phyloP scores from a whole-genome alignment of 2,113 vertebrate species.

The Donacobius atricapilla region DNA sequence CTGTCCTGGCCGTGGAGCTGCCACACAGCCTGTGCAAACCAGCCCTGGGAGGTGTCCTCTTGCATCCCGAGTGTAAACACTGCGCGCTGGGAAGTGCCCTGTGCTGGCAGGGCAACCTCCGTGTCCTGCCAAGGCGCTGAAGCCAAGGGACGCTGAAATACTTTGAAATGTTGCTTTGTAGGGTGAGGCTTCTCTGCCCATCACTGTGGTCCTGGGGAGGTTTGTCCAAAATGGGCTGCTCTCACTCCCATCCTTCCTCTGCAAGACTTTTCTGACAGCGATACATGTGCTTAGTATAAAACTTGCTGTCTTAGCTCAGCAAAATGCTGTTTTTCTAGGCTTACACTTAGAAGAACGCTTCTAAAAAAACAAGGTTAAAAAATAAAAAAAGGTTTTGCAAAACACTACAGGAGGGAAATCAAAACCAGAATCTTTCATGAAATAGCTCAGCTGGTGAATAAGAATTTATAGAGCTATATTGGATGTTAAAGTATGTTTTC shows the following conservation, averaged over 20 bases:
- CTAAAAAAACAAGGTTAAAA: neutral
- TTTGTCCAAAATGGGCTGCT: neutral
- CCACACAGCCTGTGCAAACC: neutral
- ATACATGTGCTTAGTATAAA: neutral
- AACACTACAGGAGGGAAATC: neutral
- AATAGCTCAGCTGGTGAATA: neutral
- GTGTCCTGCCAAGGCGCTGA: neutral
- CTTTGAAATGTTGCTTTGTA: neutral
- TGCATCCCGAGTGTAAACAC: fast-evolving
- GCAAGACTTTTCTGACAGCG: neutral
- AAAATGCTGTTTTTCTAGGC: neutral
- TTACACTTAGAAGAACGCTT: neutral
- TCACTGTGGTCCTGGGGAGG: neutral
- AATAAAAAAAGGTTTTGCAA: neutral
- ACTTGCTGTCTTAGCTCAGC: neutral
- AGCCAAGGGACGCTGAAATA: neutral
- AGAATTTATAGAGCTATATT: neutral
- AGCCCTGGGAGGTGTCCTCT: neutral
- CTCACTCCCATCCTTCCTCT: neutral
- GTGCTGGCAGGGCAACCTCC: neutral
- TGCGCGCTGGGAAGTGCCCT: neutral
- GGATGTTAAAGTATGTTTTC: neutral
- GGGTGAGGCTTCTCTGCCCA: neutral
- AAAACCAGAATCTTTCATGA: neutral
- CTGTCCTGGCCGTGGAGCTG: neutral